Base-by-base conservation (phyloP, 2,113 vertebrate genomes). In the Hypomesus transpacificus region DNA sequence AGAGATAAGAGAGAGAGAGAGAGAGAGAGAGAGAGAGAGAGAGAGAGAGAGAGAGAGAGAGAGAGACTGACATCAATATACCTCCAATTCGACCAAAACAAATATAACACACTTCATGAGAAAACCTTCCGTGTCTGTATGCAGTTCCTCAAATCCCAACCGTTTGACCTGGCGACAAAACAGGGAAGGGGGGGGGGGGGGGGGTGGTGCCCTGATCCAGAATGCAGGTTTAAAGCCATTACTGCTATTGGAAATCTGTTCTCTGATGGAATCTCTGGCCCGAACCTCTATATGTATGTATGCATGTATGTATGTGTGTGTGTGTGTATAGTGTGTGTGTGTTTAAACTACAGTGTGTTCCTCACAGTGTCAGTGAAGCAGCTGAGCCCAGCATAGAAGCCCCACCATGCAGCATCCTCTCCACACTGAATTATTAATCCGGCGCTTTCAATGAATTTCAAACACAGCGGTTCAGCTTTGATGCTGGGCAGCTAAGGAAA, bases 341-440 rank as follows among this genome's bases (percentile, higher is more conserved):
- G 22, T 20, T 8, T 66, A 2, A 26, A 26, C 24, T 26, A 26
- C 24, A 28, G 57, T 75, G 71, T 70, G 4, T 58, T 17, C 7
- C 53, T 62, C 70, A 63, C 66, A 58, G 71, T 68, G 67, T 58
- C 73, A 51, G 64, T 69, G 34, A 14, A 56, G 61, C 70, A 50
- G 66, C 24, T 14, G 9, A 21, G 3, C 16, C 6, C 22, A 54
- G 26, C 34, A 24, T 65, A 64, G 24, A 69, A 66, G 28, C 39
- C 53, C 24, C 73, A 39, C 76, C 74, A 68, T 14, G n/a, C 14
- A 13, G 14, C 24, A 5, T 21, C 18, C 59, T 58, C 28, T 61
- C 24, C 70, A 28, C 16, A 59, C 74, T 80, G 71, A 86, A 81
- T 84, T 77, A 85, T 81, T 84, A 79, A 85, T 75, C 59, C 16